These are phyloP conservation scores for Eidolon helvum DNA, from an alignment of 2,113 vertebrate genomes.

Conservation along the genomic window DNA sequence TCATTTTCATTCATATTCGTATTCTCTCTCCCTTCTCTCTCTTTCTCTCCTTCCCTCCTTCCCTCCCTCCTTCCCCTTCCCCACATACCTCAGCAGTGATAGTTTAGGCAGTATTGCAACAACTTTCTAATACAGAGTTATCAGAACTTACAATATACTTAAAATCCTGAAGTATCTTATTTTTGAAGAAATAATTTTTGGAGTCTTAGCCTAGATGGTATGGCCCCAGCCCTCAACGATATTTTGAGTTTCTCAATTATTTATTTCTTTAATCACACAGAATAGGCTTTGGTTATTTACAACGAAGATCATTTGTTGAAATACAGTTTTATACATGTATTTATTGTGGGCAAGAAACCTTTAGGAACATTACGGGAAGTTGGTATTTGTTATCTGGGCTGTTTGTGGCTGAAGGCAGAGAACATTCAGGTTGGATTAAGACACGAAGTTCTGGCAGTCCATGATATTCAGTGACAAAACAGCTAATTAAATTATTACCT, in stretches of 20 bases:
- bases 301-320: background rate
- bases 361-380: background rate
- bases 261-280: background rate
- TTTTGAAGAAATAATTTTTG: background rate
- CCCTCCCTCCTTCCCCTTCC: background rate
- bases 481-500: slow-evolving; percentile 49
- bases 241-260: background rate
- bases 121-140: background rate
- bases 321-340: background rate
- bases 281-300: background rate
- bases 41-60: background rate
- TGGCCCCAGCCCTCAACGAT: background rate
- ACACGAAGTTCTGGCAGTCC: background rate
- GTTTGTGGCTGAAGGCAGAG: background rate
- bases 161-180: background rate
- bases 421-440: background rate
- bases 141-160: background rate
- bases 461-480: background rate
- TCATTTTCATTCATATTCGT: background rate
- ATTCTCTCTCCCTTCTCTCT: background rate
- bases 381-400: background rate
- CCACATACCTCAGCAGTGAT: background rate
- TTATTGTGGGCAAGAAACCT: background rate
- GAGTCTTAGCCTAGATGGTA: background rate
- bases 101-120: background rate